Conservation (phyloP, 2,888 invertebrate genomes). For the Andrena camellia region DNA sequence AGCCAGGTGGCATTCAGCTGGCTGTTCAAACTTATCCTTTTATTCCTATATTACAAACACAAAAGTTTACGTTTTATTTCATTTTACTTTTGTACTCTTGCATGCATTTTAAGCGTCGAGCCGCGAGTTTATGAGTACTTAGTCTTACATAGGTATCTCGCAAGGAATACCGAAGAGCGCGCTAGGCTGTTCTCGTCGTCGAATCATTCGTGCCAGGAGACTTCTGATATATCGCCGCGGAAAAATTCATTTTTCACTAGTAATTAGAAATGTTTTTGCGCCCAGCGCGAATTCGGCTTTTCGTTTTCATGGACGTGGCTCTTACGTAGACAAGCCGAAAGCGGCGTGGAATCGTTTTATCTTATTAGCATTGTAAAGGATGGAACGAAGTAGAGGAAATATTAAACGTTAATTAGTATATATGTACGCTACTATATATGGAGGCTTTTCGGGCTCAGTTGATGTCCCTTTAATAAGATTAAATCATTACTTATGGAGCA, state of each 20-base stretch:
- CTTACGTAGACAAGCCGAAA: slow-evolving; percentile 22
- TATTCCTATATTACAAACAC: neutral
- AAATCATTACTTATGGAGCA: slow-evolving; percentile 16
- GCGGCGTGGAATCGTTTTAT: slow-evolving; percentile 32
- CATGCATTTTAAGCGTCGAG: neutral
- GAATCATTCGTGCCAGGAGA: slow-evolving; percentile 36
- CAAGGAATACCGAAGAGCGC: neutral
- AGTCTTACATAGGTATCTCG: neutral
- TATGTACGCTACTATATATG: slow-evolving; percentile 25
- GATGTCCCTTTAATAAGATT: slow-evolving; percentile 36
- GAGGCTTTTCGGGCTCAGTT: slow-evolving; percentile 34
- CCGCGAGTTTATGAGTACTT: slow-evolving; percentile 18
- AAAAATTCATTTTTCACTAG: slow-evolving; percentile 13
- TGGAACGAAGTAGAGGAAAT: slow-evolving; percentile 1
- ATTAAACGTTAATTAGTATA: slow-evolving; percentile 40
- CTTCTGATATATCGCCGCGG: slow-evolving; percentile 38
- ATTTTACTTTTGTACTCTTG: slow-evolving; percentile 25
- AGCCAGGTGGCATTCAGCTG: slow-evolving; percentile 15
- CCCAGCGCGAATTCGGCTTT: slow-evolving; percentile 15
- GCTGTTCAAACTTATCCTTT: slow-evolving; percentile 15
- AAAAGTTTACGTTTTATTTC: slow-evolving; percentile 44
- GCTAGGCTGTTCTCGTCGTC: slow-evolving; percentile 31
- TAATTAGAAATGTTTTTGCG: slow-evolving; percentile 18
- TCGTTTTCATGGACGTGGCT: slow-evolving; percentile 44
- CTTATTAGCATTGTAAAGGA: slow-evolving; percentile 21